Evolutionary conservation across 2,797 vertebrate genomes (phyloP), one percentile per base, ranked within the genome.

Genomic region (Choloepus didactylus): DNA sequence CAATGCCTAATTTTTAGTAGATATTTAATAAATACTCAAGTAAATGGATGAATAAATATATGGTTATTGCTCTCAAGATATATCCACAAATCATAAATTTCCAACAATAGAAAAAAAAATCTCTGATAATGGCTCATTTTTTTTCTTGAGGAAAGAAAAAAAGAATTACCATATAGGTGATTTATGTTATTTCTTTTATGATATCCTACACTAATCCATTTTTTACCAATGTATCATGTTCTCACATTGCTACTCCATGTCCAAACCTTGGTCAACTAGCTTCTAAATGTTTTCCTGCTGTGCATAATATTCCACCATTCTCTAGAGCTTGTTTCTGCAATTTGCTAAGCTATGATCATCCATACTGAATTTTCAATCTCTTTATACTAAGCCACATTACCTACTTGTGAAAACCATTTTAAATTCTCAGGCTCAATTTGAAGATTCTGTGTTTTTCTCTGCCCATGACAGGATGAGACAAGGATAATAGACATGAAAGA

Each of bases 351-450:
- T 93, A 25, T 93, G 94, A 93, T 94, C 93, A 88, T 87, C 92
- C 91, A 94, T 80, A 95, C 76, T 94, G 95, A 95, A 97, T 96
- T 95, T 96, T 93, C 87, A 94, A 95, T 95, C 59, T 62, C 69
- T 44, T 93, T 97, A 88, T 66, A 95, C 81, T 93, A 95, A 93
- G 84, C 54, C 83, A 87, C 35, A 89, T 91, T 91, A 91, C 18
- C 35, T 84, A 83, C 89, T 89, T 95, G 87, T 97, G 95, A 95
- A 95, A 94, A 94, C 84, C 91, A 95, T 83, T 95, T 95, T 94
- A 90, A 91, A 81, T 87, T 88, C 85, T 86, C 69, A 72, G 73
- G 38, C 62, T 95, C 81, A 66, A 95, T 82, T 89, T 81, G 89
- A 92, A 95, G 72, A 75, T 85, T 89, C 89, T 88, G 41, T 79